Percentiles rank a stretch among this genome's conserved stretches.
Evolutionary conservation across 2,888 invertebrate species (phyloP).

Genomic region (Rhorus exstirpatorius): DNA sequence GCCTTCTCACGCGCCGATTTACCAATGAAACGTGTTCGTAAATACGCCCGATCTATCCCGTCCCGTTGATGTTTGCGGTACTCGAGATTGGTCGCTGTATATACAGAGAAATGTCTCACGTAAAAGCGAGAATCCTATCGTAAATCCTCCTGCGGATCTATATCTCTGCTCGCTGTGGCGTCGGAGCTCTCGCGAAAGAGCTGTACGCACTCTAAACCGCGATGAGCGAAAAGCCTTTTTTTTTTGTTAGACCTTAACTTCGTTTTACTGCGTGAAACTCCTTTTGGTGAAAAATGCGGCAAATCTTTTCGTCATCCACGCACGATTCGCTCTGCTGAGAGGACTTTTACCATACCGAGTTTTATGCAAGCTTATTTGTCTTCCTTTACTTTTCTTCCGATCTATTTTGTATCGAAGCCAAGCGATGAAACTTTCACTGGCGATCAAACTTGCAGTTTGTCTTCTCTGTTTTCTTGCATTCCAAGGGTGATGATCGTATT

Average conservation of each 20-base stretch:
- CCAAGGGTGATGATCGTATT: neutral
- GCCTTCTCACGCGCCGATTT: constrained; percentile 20
- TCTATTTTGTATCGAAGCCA: neutral
- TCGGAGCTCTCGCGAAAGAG: neutral
- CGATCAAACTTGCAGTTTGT: neutral
- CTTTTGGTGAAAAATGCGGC: neutral
- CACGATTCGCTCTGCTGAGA: neutral
- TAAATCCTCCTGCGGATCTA: no score
- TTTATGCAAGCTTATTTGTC: neutral
- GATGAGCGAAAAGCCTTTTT: no score
- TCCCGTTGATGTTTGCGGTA: neutral
- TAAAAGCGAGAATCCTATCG: constrained; percentile 1
- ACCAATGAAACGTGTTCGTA: neutral
- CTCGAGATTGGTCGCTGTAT: neutral
- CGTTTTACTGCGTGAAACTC: neutral
- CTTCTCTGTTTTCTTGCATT: neutral
- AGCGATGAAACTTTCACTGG: neutral
- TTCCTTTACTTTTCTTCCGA: neutral
- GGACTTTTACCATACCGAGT: neutral
- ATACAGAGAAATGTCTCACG: neutral
- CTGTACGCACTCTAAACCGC: no score
- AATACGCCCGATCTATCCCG: neutral
- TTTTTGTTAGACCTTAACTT: neutral
- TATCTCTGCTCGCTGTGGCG: neutral
- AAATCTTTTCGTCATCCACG: neutral